Evolutionary conservation across 2,113 vertebrate genomes (phyloP).

Genomic region (Phocoena sinus): DNA sequence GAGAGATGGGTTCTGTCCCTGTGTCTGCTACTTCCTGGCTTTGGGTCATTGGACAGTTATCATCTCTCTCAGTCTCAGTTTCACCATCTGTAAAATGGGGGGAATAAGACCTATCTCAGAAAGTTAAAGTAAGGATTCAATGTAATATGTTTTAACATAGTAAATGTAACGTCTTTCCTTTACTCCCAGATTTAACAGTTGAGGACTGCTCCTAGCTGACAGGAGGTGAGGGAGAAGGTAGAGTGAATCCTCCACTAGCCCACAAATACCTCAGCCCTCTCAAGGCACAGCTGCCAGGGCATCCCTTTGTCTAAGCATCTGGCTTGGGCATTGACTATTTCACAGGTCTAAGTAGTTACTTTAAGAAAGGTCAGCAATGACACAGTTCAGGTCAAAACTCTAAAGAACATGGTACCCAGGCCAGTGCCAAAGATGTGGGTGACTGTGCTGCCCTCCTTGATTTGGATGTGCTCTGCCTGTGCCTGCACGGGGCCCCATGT

Average conservation of each 20-base stretch:
- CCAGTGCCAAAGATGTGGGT: neutral
- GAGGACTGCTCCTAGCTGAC: neutral
- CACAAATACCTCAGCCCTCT: neutral
- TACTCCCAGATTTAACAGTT: neutral
- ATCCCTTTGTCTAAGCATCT: neutral
- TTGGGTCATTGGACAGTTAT: neutral
- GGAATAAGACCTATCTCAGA: neutral
- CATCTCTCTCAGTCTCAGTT: neutral
- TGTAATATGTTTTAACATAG: neutral
- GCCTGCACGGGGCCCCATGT: fast-evolving
- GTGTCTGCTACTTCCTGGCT: neutral
- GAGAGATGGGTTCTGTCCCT: neutral
- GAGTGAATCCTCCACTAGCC: neutral
- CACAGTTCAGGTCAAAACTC: neutral
- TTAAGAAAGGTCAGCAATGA: neutral
- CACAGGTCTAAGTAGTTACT: neutral
- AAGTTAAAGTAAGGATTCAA: neutral
- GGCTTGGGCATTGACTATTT: neutral
- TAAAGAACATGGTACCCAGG: neutral
- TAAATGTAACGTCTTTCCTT: neutral
- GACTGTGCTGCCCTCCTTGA: neutral
- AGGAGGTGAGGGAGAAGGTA: neutral
- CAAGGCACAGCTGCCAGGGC: neutral
- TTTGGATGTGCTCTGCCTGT: neutral
- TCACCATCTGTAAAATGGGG: neutral